A percentile compares a stretch with the other conserved stretches of the same genome.
Evolutionary conservation across 2,888 invertebrate species (phyloP).

Genomic region (Spodoptera picta): DNA sequence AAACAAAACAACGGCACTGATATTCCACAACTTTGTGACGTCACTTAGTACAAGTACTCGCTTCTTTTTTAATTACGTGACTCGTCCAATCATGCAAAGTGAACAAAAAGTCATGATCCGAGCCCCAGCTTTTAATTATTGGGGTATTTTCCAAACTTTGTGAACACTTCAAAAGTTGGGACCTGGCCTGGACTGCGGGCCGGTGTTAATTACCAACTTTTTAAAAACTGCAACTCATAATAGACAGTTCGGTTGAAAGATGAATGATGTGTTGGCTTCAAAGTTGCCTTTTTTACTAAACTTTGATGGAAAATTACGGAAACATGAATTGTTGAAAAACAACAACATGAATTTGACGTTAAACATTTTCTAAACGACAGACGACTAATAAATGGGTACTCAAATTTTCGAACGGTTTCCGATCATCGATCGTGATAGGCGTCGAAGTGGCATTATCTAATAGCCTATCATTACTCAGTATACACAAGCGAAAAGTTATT

Average conservation of each 20-base stretch:
- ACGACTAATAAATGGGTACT: slow-evolving; percentile 45
- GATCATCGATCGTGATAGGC: slow-evolving; percentile 34
- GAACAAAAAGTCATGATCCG: slow-evolving; percentile 67
- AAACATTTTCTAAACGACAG: slow-evolving; percentile 48
- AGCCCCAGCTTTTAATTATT: slow-evolving; percentile 80
- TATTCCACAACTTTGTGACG: slow-evolving; percentile 36
- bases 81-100: slow-evolving; percentile 62
- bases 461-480: slow-evolving; percentile 34
- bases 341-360: slow-evolving; percentile 70
- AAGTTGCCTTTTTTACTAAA: slow-evolving; percentile 62
- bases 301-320: slow-evolving; percentile 62
- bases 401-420: slow-evolving; percentile 33
- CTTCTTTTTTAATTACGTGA: slow-evolving; percentile 65
- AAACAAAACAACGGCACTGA: slow-evolving; percentile 34
- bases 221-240: slow-evolving; percentile 88
- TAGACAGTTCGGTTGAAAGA: slow-evolving; percentile 84
- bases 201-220: slow-evolving; percentile 87
- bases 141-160: slow-evolving; percentile 81
- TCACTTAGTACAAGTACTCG: slow-evolving; percentile 32
- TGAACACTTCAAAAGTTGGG: slow-evolving; percentile 83
- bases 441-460: slow-evolving; percentile 38
- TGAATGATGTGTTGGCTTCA: slow-evolving; percentile 85
- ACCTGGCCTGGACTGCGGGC: slow-evolving; percentile 76
- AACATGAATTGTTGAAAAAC: slow-evolving; percentile 61
- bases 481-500: slow-evolving; percentile 38